Percentiles rank a stretch among this genome's conserved stretches.
phyloP scores from a whole-genome alignment of 2,888 invertebrate species.

The Lasioglossum pauxillum region DNA sequence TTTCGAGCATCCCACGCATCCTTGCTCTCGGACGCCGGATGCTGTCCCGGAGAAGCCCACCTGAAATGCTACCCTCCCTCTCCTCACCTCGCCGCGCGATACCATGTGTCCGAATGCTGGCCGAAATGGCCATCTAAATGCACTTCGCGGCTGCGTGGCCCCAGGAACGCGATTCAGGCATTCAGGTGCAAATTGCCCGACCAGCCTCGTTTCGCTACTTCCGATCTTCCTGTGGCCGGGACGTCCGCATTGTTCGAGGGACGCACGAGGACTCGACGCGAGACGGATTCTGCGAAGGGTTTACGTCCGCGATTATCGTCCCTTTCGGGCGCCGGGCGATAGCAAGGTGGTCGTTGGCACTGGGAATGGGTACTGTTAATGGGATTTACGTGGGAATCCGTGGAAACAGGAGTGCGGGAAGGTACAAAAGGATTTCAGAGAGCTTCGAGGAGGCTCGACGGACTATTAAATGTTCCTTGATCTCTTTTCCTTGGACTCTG shows the following conservation, averaged over 20 bases:
- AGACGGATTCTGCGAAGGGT: constrained; percentile 4
- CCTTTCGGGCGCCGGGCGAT: neutral
- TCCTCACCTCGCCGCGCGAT: constrained; percentile 49
- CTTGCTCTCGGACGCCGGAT: constrained; percentile 65
- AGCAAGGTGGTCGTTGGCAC: neutral
- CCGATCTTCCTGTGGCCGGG: constrained; percentile 44
- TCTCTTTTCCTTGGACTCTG: neutral
- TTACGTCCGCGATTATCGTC: constrained; percentile 14
- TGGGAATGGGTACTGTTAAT: neutral
- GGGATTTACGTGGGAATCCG: constrained; percentile 10
- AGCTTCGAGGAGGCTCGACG: neutral
- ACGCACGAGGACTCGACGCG: neutral
- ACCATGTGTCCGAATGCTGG: constrained; percentile 63
- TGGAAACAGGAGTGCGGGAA: neutral
- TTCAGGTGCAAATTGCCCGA: constrained; percentile 69
- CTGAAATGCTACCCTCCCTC: constrained; percentile 52
- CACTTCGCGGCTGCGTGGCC: constrained; percentile 49
- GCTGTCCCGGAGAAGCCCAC: constrained; percentile 56
- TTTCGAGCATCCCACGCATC: constrained; percentile 76
- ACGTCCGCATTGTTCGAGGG: constrained; percentile 11
- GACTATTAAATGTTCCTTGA: neutral
- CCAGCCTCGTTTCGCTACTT: constrained; percentile 63
- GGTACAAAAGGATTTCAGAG: neutral
- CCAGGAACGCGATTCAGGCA: constrained; percentile 38
- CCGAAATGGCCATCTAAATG: constrained; percentile 66